phyloP scores from a whole-genome alignment of 2,888 invertebrate species.

The Drosophila meridionalis region DNA sequence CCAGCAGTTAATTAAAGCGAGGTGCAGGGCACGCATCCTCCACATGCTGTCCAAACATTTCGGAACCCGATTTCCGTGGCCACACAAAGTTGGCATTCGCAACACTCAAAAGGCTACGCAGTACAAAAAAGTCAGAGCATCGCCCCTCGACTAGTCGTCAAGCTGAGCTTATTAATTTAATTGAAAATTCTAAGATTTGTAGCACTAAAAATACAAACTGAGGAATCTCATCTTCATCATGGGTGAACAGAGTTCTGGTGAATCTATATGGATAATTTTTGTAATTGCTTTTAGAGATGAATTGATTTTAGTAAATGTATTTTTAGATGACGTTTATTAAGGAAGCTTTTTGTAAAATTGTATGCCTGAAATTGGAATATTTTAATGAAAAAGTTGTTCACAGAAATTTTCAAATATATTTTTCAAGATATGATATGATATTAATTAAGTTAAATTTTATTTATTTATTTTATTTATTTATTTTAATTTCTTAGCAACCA shows the following conservation, averaged over 20 bases:
- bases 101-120: slow-evolving; percentile 36
- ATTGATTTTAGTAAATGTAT: neutral
- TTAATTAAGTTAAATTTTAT: no score
- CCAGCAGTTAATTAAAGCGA: slow-evolving; percentile 71
- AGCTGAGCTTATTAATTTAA: neutral
- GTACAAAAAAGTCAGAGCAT: slow-evolving; percentile 23
- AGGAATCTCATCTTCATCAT: neutral
- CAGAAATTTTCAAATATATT: neutral
- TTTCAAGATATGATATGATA: no score
- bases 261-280: neutral
- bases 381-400: neutral
- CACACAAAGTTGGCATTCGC: slow-evolving; percentile 46
- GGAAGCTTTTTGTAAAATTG: neutral
- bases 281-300: neutral
- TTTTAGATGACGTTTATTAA: neutral
- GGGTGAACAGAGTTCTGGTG: no score
- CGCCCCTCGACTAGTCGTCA: slow-evolving; percentile 12
- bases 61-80: slow-evolving; percentile 35
- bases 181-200: neutral
- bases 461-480: no score
- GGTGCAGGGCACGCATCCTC: slow-evolving; percentile 19
- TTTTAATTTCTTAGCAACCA: no score
- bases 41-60: slow-evolving; percentile 59
- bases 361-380: no score
- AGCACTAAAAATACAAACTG: neutral